Evolutionary conservation across 1,140 invertebrate species (phyloP), one percentile per base, ranked within the genome.

Genomic region (Amyelois transitella): DNA sequence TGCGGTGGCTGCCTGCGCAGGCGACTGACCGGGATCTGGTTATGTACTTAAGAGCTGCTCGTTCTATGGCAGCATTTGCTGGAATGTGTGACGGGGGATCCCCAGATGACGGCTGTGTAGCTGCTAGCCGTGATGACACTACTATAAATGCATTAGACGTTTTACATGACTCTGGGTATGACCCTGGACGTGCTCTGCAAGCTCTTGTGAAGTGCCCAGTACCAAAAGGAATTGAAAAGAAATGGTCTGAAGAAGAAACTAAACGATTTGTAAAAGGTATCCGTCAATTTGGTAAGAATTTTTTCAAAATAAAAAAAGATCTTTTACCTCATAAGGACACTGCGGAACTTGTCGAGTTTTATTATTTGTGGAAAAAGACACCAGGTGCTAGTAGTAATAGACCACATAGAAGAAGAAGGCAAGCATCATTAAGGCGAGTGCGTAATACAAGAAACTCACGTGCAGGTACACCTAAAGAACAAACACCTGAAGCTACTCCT

Each of bases 291-390:
- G 98, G 98, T 66, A 99, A 99, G 90, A 99, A 99, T 90, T 99
- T 99, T 89, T 98, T 98, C 86, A 94, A 97, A 69, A 99, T 99
- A 67, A 92, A 94, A 63, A 98, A 98, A 89, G 98, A 99, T 88
- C 91, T 99, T 52, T 90, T 99, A 60, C 96, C 97, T 53, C 96
- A 98, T 80, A 98, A 98, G 91, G 97, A 98, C 76, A 99, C 97
- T 71, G 93, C 96, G 43, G 97, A 99, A 78, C 89, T 99, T 69
- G 97, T 99, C 20, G 97, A 99, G 79, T 99, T 97, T 90, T 99
- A 99, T 88, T 99, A 99, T 90, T 91, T 99, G 79, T 99, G 98
- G 98, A 99, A 99, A 90, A 99, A 99, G 90, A 99, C 98, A n/a
- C 97, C 98, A n/a, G 96, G 96, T 69, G 98, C 98, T 44, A 96